phyloP scores from a whole-genome alignment of 2,888 invertebrate genomes.

The Prosopocoilus inquinatus region DNA sequence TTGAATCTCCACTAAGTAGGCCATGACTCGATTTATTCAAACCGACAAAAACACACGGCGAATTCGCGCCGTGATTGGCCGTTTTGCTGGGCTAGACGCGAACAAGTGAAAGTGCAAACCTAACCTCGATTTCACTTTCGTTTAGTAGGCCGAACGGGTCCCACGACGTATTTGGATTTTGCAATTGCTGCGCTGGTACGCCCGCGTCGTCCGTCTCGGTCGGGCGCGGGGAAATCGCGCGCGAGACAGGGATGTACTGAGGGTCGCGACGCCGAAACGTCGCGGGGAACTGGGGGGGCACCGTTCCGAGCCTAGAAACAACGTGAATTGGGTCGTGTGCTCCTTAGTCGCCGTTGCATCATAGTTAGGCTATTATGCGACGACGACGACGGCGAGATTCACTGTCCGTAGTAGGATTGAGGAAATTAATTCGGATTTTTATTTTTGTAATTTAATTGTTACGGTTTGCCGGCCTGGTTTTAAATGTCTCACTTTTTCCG shows the following conservation, averaged over 20 bases:
- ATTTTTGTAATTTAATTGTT: background rate
- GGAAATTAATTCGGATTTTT: slow-evolving; percentile 25
- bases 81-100: slow-evolving; percentile 49
- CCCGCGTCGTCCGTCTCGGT: slow-evolving; percentile 6
- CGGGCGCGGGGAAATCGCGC: slow-evolving; percentile 4
- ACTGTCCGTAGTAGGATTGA: slow-evolving; percentile 33
- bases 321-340: slow-evolving; percentile 51
- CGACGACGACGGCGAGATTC: slow-evolving; percentile 33
- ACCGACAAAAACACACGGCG: slow-evolving; percentile 43
- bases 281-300: slow-evolving; percentile 2
- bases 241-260: background rate
- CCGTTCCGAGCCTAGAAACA: slow-evolving; percentile 46
- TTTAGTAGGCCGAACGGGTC: slow-evolving; percentile 54
- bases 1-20: slow-evolving; percentile 44
- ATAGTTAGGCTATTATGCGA: slow-evolving; percentile 47
- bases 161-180: slow-evolving; percentile 47
- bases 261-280: background rate
- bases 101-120: slow-evolving; percentile 53
- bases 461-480: too few relatives aligned
- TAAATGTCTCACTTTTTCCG: too few relatives aligned
- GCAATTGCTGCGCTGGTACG: slow-evolving; percentile 29
- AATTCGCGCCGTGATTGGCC: slow-evolving; percentile 45
- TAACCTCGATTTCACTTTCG: slow-evolving; percentile 55
- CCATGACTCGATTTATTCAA: slow-evolving; percentile 48
- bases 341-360: slow-evolving; percentile 47